These are phyloP conservation scores for Isoperla grammatica DNA, from an alignment of 2,888 invertebrate species.

Conservation along the genomic window DNA sequence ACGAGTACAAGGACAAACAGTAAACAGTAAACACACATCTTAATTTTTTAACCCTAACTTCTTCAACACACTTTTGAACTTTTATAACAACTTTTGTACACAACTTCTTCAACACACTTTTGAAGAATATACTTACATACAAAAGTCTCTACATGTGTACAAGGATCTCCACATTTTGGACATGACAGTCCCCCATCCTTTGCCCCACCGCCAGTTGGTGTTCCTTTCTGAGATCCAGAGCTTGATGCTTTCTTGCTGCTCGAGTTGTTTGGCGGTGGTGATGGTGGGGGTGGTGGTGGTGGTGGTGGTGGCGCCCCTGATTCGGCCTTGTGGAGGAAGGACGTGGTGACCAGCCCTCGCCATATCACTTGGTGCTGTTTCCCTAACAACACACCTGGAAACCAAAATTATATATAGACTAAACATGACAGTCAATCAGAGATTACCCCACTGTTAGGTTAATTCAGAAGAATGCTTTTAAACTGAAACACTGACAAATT, in stretches of 20 bases:
- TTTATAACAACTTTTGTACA: no score
- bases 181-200: constrained; percentile 50
- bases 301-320: background rate
- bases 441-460: no score
- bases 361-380: constrained; percentile 7
- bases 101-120: background rate
- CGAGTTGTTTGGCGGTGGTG: background rate
- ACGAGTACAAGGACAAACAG: no score
- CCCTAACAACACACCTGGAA: background rate
- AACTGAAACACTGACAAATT: no score
- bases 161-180: constrained; percentile 96
- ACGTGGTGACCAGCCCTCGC: constrained; percentile 15
- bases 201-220: constrained; percentile 13
- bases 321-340: background rate
- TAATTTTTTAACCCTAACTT: no score
- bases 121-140: constrained; percentile 59
- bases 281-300: no score
- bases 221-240: background rate
- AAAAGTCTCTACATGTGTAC: constrained; percentile 94
- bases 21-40: no score
- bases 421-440: no score
- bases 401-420: background rate
- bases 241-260: constrained; percentile 6
- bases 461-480: no score
- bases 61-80: no score